Evolutionary conservation across 1,140 invertebrate species (phyloP), one percentile per base, ranked within the genome.

Genomic region (Diorhabda sublineata): DNA sequence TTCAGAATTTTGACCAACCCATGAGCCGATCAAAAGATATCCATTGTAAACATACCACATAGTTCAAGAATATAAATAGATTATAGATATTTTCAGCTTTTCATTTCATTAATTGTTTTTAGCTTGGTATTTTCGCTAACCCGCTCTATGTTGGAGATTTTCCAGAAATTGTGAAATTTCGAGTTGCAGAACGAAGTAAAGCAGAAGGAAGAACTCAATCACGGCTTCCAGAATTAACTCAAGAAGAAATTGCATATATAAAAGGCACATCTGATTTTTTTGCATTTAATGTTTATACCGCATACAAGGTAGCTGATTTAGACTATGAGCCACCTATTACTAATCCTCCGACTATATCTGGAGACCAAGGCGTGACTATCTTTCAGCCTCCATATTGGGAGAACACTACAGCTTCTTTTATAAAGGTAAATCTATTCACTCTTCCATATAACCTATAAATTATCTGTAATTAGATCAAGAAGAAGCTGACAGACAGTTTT

Each of bases 211-310:
- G 56, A n/a, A 7, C 8, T 7, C 42, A 58, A 41, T 66, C 65
- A 7, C 65, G 65, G 44, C 78, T 90, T 26, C 87, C 87, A 0
- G 83, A 80, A 65, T 90, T 91, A 71, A 88, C 85, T 8, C 68
- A 78, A 0, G 84, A 86, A 68, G 87, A 89, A 79, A 81, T 86
- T 1, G 73, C 81, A 60, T 74, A 80, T 42, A 84, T 90, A 4
- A 84, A 82, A 59, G 88, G 87, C 47, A 84, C 84, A 5, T 81
- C 82, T 0, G 88, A 89, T 74, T 89, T 87, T 79, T 84, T 88
- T 64, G 87, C 86, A 9, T 69, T 90, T 2, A 89, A 88, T 67
- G 42, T n/a, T 9, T 66, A 58, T 44, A 66, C 56, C 8, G 41
- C 65, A 2, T 66, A 42, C 43, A 9, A 52, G 57, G 65, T 66